These are phyloP conservation scores for Parnassius mnemosyne DNA, from an alignment of 2,888 invertebrate species.

Conservation along the genomic window DNA sequence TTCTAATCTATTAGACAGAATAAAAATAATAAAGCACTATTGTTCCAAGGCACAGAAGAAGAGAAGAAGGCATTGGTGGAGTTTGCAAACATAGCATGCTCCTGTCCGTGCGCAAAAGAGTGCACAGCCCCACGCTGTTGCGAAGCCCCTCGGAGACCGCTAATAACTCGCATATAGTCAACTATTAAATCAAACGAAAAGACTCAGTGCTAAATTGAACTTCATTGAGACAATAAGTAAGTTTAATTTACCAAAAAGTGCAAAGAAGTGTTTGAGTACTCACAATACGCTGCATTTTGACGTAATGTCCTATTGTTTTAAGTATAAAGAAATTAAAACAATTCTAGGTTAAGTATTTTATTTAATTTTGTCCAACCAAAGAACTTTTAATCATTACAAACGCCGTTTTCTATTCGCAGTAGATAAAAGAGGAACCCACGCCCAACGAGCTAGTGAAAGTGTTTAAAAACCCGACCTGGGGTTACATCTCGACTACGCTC, in stretches of 20 bases:
- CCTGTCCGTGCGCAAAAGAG: constrained; percentile 70
- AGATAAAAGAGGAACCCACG: constrained; percentile 7
- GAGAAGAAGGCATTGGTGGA: constrained; percentile 65
- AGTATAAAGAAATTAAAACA: constrained; percentile 5
- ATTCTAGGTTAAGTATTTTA: constrained; percentile 19
- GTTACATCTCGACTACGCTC: constrained; percentile 30
- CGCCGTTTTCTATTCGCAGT: constrained; percentile 24
- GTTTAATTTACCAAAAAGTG: constrained; percentile 3
- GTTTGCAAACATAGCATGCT: constrained; percentile 61
- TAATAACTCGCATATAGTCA: constrained; percentile 58
- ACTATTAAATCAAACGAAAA: neutral
- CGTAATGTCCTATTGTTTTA: constrained; percentile 4
- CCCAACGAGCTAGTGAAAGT: constrained; percentile 18
- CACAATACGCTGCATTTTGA: constrained; percentile 17
- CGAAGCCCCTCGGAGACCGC: constrained; percentile 49
- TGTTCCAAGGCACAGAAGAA: constrained; percentile 58
- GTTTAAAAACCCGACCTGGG: constrained; percentile 12
- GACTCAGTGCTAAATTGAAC: constrained; percentile 4
- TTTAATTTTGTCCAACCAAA: constrained; percentile 42
- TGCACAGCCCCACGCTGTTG: constrained; percentile 70
- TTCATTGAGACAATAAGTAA: constrained; percentile 8
- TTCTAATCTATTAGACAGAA: neutral
- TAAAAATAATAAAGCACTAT: neutral
- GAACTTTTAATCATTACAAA: constrained; percentile 36
- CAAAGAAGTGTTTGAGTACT: constrained; percentile 4